A percentile compares a stretch with the other conserved stretches of the same genome.
Conservation (phyloP, 2,888 invertebrate species). For the Mesoligia furuncula region DNA sequence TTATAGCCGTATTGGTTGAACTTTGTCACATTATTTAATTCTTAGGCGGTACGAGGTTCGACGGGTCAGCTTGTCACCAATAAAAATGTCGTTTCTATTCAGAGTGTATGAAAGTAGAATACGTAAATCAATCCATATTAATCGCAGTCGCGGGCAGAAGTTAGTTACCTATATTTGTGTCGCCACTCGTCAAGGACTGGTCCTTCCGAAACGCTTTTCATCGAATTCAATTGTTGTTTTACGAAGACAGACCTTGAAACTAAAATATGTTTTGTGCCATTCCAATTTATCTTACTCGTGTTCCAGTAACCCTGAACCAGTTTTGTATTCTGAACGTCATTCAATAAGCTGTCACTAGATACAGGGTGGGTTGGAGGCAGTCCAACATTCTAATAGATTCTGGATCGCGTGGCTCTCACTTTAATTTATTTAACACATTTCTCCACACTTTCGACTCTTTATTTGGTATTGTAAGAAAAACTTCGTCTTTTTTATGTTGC, state of each 20-base stretch:
- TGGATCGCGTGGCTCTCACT: constrained; percentile 33
- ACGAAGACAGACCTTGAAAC: constrained; percentile 32
- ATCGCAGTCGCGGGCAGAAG: background rate
- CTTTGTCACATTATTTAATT: too few species aligned
- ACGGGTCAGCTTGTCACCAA: background rate
- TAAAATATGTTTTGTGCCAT: constrained; percentile 39
- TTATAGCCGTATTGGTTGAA: too few species aligned
- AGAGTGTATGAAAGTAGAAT: background rate
- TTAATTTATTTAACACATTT: constrained; percentile 39
- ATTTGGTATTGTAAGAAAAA: constrained; percentile 33
- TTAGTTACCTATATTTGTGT: background rate
- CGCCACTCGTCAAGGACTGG: background rate
- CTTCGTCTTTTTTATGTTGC: constrained; percentile 22
- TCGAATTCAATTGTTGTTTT: constrained; percentile 15
- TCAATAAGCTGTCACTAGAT: constrained; percentile 55
- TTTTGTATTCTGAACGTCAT: constrained; percentile 44
- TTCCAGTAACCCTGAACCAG: constrained; percentile 57
- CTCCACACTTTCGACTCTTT: constrained; percentile 15
- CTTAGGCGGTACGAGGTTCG: too few species aligned
- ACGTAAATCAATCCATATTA: background rate
- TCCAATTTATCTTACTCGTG: constrained; percentile 47
- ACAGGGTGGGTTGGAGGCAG: constrained; percentile 51
- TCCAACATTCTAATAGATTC: constrained; percentile 62
- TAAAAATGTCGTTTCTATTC: background rate
- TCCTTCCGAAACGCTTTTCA: background rate